Percentiles rank a stretch among this genome's conserved stretches.
These are phyloP conservation scores for Poecilia wingei DNA, from an alignment of 2,797 vertebrate genomes.

Conservation along the genomic window DNA sequence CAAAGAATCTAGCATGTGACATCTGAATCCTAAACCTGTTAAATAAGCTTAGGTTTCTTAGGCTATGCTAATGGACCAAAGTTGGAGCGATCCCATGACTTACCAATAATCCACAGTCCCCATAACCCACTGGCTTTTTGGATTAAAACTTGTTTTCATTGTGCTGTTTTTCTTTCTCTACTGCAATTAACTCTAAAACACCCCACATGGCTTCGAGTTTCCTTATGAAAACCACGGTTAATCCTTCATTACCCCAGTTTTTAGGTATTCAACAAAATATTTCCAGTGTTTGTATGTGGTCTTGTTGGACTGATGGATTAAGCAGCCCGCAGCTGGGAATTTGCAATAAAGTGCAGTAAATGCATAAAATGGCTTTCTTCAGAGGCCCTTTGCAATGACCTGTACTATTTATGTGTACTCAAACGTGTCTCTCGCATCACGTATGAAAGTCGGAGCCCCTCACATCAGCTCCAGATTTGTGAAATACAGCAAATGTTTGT, in stretches of 20 bases:
- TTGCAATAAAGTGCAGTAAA: conserved; percentile 28
- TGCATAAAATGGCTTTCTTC: conserved; percentile 27
- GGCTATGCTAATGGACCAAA: conserved; percentile 58
- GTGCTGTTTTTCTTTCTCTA: conserved; percentile 54
- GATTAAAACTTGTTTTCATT: conserved; percentile 74
- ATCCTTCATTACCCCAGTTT: conserved; percentile 77
- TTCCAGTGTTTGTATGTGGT: conserved; percentile 56
- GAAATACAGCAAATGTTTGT: conserved; percentile 58
- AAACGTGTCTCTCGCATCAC: conserved; percentile 29
- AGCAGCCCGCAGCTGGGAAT: conserved; percentile 24
- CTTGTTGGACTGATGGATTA: conserved; percentile 51
- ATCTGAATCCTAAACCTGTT: conserved; percentile 74
- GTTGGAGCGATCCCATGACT: conserved; percentile 79
- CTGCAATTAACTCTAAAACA: conserved; percentile 58
- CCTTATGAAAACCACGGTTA: conserved; percentile 63
- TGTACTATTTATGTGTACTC: conserved; percentile 26
- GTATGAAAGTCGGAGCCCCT: conserved; percentile 37
- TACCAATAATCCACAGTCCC: conserved; percentile 69
- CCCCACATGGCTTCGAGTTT: conserved; percentile 44
- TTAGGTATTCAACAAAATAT: conserved; percentile 58
- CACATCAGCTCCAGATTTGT: conserved; percentile 49
- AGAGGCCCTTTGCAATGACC: conserved; percentile 31
- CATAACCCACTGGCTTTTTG: conserved; percentile 57
- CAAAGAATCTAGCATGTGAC: conserved; percentile 79
- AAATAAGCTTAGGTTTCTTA: conserved; percentile 82